Base-by-base conservation (phyloP, 2,113 vertebrate species). In the Podarcis cretensis region DNA sequence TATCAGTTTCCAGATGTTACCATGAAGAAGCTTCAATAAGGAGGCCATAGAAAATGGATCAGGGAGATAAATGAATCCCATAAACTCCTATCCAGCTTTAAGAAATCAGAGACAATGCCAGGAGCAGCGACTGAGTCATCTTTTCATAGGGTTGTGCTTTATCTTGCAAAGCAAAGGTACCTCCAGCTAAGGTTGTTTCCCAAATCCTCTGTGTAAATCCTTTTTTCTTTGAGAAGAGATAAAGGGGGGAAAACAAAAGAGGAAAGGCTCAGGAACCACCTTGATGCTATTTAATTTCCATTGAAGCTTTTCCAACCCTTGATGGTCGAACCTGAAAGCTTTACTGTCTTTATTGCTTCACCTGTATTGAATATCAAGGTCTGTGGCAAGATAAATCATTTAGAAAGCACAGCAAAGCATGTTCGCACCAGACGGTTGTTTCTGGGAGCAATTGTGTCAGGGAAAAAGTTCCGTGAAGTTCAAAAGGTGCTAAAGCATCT, bases 161-260 rank as follows among this genome's bases (percentile, higher is more conserved):
- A 87, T 90, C 73, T 92, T 89, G 82, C 92, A 94, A 86, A 90
- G 95, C 68, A 95, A 83, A 65, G 84, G 71, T 90, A 90, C 48
- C 32, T 32, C 87, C 89, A 32, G 86, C 81, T 94, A 37, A 66
- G 69, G 23, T 88, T 91, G 92, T 94, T 95, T 92, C 91, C 83
- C 86, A 94, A 93, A 95, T 95, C 94, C 92, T 75, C 65, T 75
- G 91, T 95, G 93, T 93, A 96, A 97, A 97, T 96, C 92, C 90
- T 89, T 94, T 32, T 87, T 93, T 90, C 90, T 96, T 95, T 95
- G 90, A 90, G 25, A 87, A 95, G 94, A 95, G 90, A 91, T 83
- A 94, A 95, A 96, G 91, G 30, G 91, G 88, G 9, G 48, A 10
- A 54, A 94, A 91, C 87, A 94, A 95, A 73, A 95, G 92, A 32